A percentile compares a stretch with the other conserved stretches of the same genome.
Evolutionary conservation across 2,113 vertebrate species (phyloP).

Genomic region (Stigmatopora argus): DNA sequence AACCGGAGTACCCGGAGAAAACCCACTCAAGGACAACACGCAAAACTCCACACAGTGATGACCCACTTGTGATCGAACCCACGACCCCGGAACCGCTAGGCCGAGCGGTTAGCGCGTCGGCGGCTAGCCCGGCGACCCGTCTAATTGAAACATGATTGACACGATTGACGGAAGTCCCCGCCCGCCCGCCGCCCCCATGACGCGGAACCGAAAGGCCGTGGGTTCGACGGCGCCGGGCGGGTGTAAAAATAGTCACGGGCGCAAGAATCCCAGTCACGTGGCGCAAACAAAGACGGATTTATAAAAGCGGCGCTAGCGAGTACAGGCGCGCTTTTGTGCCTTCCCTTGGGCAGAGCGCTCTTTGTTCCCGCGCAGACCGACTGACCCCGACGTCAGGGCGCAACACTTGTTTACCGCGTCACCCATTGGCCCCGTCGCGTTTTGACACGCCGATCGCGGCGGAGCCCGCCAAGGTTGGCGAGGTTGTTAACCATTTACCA

Average conservation of each 20-base stretch:
- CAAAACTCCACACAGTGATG: too few species aligned
- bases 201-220: constrained; percentile 40
- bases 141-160: too few species aligned
- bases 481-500: too few species aligned
- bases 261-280: constrained; percentile 64
- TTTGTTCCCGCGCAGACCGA: constrained; percentile 57
- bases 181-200: constrained; percentile 21
- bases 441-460: neutral
- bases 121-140: too few species aligned
- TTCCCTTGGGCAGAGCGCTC: constrained; percentile 46
- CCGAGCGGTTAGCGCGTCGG: too few species aligned
- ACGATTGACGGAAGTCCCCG: too few species aligned
- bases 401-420: constrained; percentile 37
- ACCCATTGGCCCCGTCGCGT: constrained; percentile 12
- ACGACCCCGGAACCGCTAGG: too few species aligned
- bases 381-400: constrained; percentile 33
- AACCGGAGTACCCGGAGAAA: too few species aligned
- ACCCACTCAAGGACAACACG: too few species aligned
- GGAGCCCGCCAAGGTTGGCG: too few species aligned
- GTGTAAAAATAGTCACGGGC: constrained; percentile 69
- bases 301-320: constrained; percentile 49
- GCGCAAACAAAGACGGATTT: constrained; percentile 70
- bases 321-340: constrained; percentile 69
- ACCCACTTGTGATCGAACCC: too few species aligned
- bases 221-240: constrained; percentile 33